Base-by-base conservation (phyloP, 2,113 vertebrate genomes). In the Sebastes schlegelii region DNA sequence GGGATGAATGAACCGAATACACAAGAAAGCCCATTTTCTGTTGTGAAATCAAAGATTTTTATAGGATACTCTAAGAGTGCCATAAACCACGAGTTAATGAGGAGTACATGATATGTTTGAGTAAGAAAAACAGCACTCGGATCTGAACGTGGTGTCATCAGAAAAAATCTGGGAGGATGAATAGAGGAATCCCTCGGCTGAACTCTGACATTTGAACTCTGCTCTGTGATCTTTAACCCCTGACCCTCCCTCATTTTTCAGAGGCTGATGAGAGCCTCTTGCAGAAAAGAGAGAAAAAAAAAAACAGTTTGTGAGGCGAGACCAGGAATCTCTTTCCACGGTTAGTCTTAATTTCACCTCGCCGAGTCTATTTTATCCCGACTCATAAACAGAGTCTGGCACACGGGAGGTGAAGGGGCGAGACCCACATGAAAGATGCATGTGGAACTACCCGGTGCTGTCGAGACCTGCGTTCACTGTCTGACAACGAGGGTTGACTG, bases 351-450 rank as follows among this genome's bases (percentile, higher is more conserved):
- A 80, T 85, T 84, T 85, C 77, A 69, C 67, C 71, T 82, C 54
- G 51, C 76, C 69, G 63, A 71, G 49, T 76, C 77, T 78, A 10
- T 89, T 89, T 86, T 43, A 60, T 86, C 78, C 42, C 5, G 13
- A 66, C 72, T 88, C 71, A 86, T 87, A 85, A 86, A 90, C 83
- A 87, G 52, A 80, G 42, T 79, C 54, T 49, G 14, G 76, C 54
- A 54, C 61, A 73, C 68, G 51, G 75, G 73, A 86, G 87, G 72
- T 70, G 57, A 86, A 83, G 79, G 77, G 80, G 62, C 63, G 57
- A 76, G 87, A 88, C 81, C 86, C 51, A 49, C 73, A 90, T 87
- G 80, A 91, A 90, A 87, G 83, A 87, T 87, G 87, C 84, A 87
- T 86, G 85, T 77, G 71, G 64, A 76, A 70, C 62, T 9, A 19